A percentile compares a stretch with the other conserved stretches of the same genome.
Evolutionary conservation across 2,797 vertebrate genomes (phyloP).

Genomic region (Morelia viridis): DNA sequence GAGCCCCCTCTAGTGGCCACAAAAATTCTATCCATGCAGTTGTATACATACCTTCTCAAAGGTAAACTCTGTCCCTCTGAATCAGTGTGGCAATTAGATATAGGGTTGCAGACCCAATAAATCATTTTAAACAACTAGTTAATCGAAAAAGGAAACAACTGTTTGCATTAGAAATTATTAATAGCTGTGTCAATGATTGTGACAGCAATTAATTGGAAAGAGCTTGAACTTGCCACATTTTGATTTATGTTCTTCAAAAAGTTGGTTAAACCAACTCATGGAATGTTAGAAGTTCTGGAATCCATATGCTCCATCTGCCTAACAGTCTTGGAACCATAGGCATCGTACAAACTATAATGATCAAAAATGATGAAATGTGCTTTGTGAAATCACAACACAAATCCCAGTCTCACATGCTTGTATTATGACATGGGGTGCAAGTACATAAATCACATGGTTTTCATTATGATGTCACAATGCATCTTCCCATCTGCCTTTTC

Average conservation of each 20-base stretch:
- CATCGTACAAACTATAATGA: background rate
- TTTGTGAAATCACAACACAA: background rate
- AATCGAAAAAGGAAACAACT: background rate
- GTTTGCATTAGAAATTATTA: background rate
- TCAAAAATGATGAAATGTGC: background rate
- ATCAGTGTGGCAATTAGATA: background rate
- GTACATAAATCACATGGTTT: background rate
- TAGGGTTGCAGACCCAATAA: background rate
- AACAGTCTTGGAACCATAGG: background rate
- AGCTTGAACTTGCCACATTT: background rate
- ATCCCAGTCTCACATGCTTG: background rate
- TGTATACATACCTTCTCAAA: background rate
- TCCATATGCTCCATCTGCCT: background rate
- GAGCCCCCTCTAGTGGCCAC: slow-evolving; percentile 21
- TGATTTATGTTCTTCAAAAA: background rate
- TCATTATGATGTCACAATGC: background rate
- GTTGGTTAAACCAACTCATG: background rate
- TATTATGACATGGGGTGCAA: background rate
- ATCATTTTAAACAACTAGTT: background rate
- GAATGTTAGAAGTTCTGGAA: background rate
- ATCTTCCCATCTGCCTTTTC: background rate
- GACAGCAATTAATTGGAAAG: background rate
- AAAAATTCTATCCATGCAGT: background rate
- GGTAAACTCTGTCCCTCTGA: background rate
- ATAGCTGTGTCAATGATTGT: background rate